Evolutionary conservation across 1,140 invertebrate species (phyloP), one percentile per base, ranked within the genome.

Genomic region (Campoletis sonorensis): DNA sequence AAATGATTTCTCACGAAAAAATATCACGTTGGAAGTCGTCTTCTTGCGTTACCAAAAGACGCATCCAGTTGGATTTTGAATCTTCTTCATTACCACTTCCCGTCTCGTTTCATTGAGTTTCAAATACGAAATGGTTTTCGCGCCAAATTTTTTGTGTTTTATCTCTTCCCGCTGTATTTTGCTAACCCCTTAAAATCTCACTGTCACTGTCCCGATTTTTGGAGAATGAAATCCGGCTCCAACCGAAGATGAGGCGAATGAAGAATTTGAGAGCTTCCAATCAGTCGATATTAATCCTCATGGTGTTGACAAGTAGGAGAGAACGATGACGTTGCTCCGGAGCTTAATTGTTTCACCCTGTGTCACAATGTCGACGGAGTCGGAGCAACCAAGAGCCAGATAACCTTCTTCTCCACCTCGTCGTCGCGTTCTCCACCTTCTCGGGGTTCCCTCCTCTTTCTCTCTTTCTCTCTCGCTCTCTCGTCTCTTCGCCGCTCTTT

Each of bases 381-480:
- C 26, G 37, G 54, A 77, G 75, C 75, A 61, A 40, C 75, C 75
- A 23, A n/a, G 21, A 77, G 54, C 51, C 13, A 54, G 37, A 75
- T 54, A 30, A 77, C 75, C 85, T 85, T 87, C 87, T 85, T 80
- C 85, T 83, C 80, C 86, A 85, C 83, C 83, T 83, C 27, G 51
- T 64, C 26, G 75, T 77, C 72, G 72, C 72, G 72, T 75, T 75
- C 72, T 75, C 72, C 72, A 75, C 72, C 72, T 75, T 72, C 81
- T 68, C 70, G 27, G 51, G 18, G n/a, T 79, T 23, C 45, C 30
- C 33, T 37, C 58, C 58, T 64, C 33, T 45, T 30, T 73, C 16
- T 79, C 77, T 45, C 78, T 70, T 30, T 70, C 23, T 64, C 61
- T 71, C 81, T 64, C 45, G 26, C 70, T n/a, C 40, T 40, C 11